Percentiles rank a stretch among this genome's conserved stretches.
These are phyloP conservation scores for Steinernema feltiae DNA, from an alignment of 1,140 invertebrate species.

Conservation along the genomic window DNA sequence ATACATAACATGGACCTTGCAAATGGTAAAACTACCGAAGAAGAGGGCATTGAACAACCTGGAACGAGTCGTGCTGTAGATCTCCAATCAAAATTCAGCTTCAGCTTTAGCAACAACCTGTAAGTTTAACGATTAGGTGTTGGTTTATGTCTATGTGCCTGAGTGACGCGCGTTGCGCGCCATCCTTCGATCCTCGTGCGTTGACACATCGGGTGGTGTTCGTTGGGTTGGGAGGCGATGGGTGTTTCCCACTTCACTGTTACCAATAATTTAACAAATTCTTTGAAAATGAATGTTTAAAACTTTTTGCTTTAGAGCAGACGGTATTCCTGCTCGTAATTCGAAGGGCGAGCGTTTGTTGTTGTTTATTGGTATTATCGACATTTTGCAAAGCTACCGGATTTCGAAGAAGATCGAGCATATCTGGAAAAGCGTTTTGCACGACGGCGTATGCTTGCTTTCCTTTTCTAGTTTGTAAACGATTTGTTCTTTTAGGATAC, in stretches of 20 bases:
- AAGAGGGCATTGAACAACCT: constrained; percentile 19
- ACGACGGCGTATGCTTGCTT: constrained; percentile 37
- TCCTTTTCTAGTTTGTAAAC: no score
- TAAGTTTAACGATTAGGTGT: no score
- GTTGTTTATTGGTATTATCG: constrained; percentile 69
- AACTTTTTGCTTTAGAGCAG: constrained; percentile 68
- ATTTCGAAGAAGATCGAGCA: constrained; percentile 31
- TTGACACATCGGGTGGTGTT: not conserved
- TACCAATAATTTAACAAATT: no score
- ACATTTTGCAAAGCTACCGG: constrained; percentile 35
- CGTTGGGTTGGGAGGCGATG: not conserved
- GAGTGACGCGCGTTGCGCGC: no score
- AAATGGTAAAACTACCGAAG: constrained; percentile 58
- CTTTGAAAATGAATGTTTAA: constrained; percentile 17
- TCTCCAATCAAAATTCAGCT: constrained; percentile 9
- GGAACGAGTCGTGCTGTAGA: constrained; percentile 7
- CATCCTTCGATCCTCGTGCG: constrained; percentile 3
- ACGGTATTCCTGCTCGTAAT: constrained; percentile 93
- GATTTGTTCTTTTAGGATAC: constrained; percentile 89
- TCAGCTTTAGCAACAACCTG: constrained; percentile 15
- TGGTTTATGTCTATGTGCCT: no score
- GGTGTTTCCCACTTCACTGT: not conserved
- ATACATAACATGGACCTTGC: constrained; percentile 87
- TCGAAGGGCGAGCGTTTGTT: constrained; percentile 87
- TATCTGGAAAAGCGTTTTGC: constrained; percentile 33